Evolutionary conservation across 92 coral and sea anemone genomes (phyloP).

Genomic region (Blastomussa wellsi): DNA sequence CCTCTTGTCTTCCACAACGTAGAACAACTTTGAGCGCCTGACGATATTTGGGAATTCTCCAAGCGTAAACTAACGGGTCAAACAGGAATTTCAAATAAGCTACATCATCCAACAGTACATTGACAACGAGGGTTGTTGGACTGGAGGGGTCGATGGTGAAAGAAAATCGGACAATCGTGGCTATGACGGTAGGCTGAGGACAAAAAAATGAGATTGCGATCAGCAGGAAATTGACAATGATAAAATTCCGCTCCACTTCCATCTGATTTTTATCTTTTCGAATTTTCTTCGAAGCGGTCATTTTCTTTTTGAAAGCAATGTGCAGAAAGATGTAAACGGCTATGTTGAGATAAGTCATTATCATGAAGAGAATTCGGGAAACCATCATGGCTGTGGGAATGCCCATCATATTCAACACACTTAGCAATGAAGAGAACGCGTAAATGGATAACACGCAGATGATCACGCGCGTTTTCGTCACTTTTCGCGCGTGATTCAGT

Average conservation of each 20-base stretch:
- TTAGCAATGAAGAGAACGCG: not conserved
- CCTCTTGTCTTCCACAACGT: not conserved
- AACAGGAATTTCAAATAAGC: slow-evolving; percentile 34
- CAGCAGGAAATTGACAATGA: slow-evolving; percentile 36
- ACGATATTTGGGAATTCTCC: slow-evolving; percentile 29
- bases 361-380: not conserved
- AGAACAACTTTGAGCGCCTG: slow-evolving; percentile 9
- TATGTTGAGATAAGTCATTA: not conserved
- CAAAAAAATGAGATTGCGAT: slow-evolving; percentile 21
- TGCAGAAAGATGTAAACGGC: slow-evolving; percentile 7
- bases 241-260: slow-evolving; percentile 34
- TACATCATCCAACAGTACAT: slow-evolving; percentile 4
- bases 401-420: not conserved
- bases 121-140: not conserved
- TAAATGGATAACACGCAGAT: not conserved
- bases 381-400: not conserved
- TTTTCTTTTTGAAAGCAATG: slow-evolving; percentile 19
- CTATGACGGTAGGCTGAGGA: slow-evolving; percentile 11
- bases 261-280: not conserved
- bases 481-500: slow-evolving; percentile 35
- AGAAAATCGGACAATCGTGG: not conserved
- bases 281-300: slow-evolving; percentile 10
- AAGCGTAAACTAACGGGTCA: slow-evolving; percentile 24
- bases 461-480: slow-evolving; percentile 30
- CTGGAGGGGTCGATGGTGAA: not conserved